Evolutionary conservation across 1,140 invertebrate species (phyloP).

Genomic region (Diuraphis noxia): DNA sequence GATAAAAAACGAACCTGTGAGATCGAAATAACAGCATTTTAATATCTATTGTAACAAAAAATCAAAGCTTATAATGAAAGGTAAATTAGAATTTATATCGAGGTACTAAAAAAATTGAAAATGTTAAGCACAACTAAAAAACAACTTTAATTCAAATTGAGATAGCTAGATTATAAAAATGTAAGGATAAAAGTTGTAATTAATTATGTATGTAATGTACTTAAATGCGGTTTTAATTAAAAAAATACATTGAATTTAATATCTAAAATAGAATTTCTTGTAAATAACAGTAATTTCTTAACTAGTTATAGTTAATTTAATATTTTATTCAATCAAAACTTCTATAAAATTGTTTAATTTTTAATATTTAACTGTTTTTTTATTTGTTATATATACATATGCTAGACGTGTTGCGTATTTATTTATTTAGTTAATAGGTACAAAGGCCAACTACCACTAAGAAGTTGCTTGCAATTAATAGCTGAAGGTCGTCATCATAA

Average conservation of each 20-base stretch:
- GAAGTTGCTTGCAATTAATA: constrained; percentile 16
- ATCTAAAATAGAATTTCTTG: neutral
- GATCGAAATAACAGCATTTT: neutral
- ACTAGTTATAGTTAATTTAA: neutral
- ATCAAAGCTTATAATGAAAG: neutral
- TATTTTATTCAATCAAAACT: neutral
- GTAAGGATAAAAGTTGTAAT: neutral
- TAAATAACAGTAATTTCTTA: neutral
- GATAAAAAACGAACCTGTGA: neutral
- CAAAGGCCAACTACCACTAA: constrained; percentile 36
- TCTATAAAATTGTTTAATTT: neutral
- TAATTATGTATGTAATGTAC: neutral
- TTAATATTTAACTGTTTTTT: neutral
- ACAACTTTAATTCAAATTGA: neutral
- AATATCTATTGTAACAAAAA: neutral
- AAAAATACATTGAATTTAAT: neutral
- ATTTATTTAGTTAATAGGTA: neutral
- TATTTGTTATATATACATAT: neutral
- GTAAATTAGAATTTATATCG: neutral
- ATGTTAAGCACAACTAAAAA: neutral
- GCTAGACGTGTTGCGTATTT: neutral
- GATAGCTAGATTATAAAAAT: neutral
- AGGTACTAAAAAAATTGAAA: neutral
- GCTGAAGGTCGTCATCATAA: constrained; percentile 23
- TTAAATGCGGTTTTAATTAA: neutral